Evolutionary conservation across 2,797 vertebrate genomes (phyloP), one percentile per base, ranked within the genome.

Genomic region (Hylomyscus alleni): DNA sequence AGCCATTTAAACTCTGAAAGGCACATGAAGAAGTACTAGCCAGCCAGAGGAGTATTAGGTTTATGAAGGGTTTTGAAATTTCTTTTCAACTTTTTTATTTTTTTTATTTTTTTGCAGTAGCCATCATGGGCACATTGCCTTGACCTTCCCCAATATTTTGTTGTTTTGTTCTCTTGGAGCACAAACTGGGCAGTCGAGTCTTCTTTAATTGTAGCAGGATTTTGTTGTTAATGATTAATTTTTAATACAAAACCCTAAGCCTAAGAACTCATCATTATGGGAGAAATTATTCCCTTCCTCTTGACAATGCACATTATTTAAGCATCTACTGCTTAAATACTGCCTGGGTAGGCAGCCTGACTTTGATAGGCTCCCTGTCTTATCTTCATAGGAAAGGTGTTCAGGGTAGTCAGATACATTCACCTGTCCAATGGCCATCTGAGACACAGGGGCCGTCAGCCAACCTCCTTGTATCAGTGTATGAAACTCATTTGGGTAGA

Each of bases 191-290:
- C 4, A 67, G 89, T 26, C 56, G 3, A 95, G 31, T 80, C 69
- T 95, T 17, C 95, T 81, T 91, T 78, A 17, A 69, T 89, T 96
- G 3, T 75, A 86, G 24, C 84, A 96, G n/a, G 6, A 40, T 67
- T 94, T 93, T 91, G 56, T 76, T 92, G 50, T 50, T 88, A 37
- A 83, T 96, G 78, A 47, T 77, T 73, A 31, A 60, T 83, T 69
- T 93, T 96, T 89, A 95, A 73, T 81, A 96, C 44, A 52, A 54
- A 73, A 6, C n/a, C 34, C 58, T 94, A 31, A 31, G 31, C 72
- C 82, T 97, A 69, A 86, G 29, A 60, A 29, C 26, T n/a, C 47
- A 0, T 1, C 14, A 3, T 15, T 6, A 0, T 29, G 85, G 75
- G 72, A 83, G 92, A 77, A 86, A 88, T 52, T 47, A 58, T 81